phyloP scores from a whole-genome alignment of 2,113 vertebrate species.

The Gracilinanus agilis region DNA sequence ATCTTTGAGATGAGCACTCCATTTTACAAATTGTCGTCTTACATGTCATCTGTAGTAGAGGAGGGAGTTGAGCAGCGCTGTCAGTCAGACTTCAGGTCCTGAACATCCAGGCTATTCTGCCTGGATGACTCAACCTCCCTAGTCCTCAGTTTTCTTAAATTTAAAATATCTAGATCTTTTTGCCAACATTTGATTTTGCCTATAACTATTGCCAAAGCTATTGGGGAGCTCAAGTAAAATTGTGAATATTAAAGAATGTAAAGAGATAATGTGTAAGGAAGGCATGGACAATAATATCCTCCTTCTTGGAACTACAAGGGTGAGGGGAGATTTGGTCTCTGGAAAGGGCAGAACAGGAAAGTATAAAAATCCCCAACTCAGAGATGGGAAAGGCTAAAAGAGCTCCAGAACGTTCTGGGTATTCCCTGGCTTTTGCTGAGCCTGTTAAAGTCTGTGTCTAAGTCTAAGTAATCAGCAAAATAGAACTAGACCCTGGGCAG shows the following conservation, averaged over 20 bases:
- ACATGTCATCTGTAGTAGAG: background rate
- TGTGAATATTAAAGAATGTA: background rate
- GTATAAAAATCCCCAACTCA: background rate
- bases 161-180: background rate
- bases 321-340: background rate
- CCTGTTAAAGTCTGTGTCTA: background rate
- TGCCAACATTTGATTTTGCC: background rate
- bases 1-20: too few species aligned
- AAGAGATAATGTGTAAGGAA: background rate
- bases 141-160: conserved; percentile 14
- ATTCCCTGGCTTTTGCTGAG: background rate
- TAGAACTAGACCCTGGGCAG: background rate
- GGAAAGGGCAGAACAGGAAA: background rate
- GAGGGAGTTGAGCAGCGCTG: background rate
- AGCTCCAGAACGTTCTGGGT: background rate
- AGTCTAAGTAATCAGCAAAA: background rate
- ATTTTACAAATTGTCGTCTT: background rate
- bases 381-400: background rate
- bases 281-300: background rate
- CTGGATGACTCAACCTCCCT: background rate
- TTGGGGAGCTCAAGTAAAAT: background rate
- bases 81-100: background rate
- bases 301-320: background rate
- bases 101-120: background rate
- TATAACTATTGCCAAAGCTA: background rate